These are phyloP conservation scores for Panagrolaimus sp. DNA, from an alignment of 1,140 invertebrate species.

Conservation along the genomic window DNA sequence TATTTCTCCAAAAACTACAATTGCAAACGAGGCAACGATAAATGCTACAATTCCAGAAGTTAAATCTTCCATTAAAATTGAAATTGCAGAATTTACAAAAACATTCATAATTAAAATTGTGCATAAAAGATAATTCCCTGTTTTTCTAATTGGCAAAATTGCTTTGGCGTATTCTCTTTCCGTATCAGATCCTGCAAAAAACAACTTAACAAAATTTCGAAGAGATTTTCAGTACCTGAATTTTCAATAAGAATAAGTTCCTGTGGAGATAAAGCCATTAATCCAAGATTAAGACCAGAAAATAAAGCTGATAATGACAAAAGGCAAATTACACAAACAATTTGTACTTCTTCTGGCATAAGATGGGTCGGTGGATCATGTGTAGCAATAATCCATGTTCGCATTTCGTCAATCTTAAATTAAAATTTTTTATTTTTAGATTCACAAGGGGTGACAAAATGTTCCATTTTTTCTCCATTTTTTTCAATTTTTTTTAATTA, in stretches of 20 bases:
- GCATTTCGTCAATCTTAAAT: constrained; percentile 49
- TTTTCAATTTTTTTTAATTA: too few species aligned
- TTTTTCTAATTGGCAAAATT: constrained; percentile 46
- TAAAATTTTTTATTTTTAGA: background rate
- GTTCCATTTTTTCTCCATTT: too few species aligned
- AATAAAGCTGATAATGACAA: constrained; percentile 82
- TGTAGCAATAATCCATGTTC: constrained; percentile 54
- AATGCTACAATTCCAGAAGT: constrained; percentile 61
- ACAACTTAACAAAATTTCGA: background rate
- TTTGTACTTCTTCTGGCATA: constrained; percentile 59
- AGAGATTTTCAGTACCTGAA: constrained; percentile 34
- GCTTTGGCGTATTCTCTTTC: constrained; percentile 45
- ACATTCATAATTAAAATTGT: constrained; percentile 61
- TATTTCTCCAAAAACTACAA: constrained; percentile 65
- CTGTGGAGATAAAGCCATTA: constrained; percentile 75
- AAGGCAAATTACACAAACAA: constrained; percentile 71
- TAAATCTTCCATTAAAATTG: constrained; percentile 59
- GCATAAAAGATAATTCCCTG: constrained; percentile 49
- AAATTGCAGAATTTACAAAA: constrained; percentile 62
- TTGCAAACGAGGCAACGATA: constrained; percentile 61
- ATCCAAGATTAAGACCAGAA: constrained; percentile 87
- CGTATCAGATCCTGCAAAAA: constrained; percentile 36
- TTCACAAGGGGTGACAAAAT: too few species aligned
- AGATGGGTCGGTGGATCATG: constrained; percentile 51
- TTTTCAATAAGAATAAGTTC: constrained; percentile 50